Base-by-base conservation (phyloP, 2,888 invertebrate species). In the Eupeodes latifasciatus region DNA sequence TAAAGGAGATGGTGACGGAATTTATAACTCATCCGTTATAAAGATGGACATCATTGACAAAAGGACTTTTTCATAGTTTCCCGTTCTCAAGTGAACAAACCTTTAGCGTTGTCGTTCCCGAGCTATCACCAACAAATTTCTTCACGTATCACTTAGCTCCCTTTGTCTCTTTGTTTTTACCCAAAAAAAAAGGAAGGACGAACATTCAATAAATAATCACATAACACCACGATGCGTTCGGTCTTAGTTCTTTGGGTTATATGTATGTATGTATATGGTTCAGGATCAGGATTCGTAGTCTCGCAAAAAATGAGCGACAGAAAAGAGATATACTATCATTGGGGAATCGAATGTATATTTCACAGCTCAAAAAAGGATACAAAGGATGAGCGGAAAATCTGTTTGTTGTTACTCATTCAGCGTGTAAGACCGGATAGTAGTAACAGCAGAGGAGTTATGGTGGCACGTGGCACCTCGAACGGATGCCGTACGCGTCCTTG, bases 381-480 rank as follows among this genome's bases (percentile, higher is more conserved):
- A 84, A 84, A 85, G 81, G 88, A 88, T 88, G 88, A 88, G 88
- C 85, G 81, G 84, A 88, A 88, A 88, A 88, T 85, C 88, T 88
- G 88, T 88, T 88, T 88, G 88, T 88, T 88, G 85, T 88, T 85
- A 88, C 72, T 81, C 85, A 88, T 85, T 88, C 85, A 81, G 81
- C 88, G 88, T 88, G 81, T 88, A 78, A 85, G 75, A 88, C 88
- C 81, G 81, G 76, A 85, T 81, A 88, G 88, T 85, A 88, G 88
- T 81, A 69, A 85, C 74, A 78, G 62, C 40, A 27, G 66, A 66
- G 49, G 19, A 27, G 66, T 74, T 78, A 74, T 81, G 77, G 62
- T 81, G 88, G 88, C 88, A 88, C 88, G 88, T 88, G 88, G 69
- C 84, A 44, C 16, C 61, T 27, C 64, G 36, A 81, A 51, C 88